Evolutionary conservation across 2,888 invertebrate genomes (phyloP).

Genomic region (Endotricha flammealis): DNA sequence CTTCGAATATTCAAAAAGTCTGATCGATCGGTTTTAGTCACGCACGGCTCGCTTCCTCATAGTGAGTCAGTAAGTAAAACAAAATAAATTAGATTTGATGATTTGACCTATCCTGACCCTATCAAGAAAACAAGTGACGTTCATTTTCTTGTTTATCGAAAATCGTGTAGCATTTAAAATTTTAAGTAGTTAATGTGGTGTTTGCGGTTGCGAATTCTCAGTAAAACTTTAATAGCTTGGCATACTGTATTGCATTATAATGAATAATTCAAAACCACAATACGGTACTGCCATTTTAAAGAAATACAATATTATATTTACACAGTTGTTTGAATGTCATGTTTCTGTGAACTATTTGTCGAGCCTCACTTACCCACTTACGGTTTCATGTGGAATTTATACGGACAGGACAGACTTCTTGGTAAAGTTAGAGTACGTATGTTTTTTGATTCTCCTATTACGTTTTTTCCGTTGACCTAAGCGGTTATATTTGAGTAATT

Average conservation of each 20-base stretch:
- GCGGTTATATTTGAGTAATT: too few species aligned
- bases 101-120: conserved; percentile 43
- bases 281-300: conserved; percentile 26
- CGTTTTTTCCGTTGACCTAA: too few species aligned
- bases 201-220: conserved; percentile 33
- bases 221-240: conserved; percentile 34
- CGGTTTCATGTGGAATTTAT: conserved; percentile 23
- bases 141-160: conserved; percentile 28
- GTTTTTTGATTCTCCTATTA: too few species aligned
- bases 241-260: conserved; percentile 38
- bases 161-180: conserved; percentile 17
- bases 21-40: conserved; percentile 39
- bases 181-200: conserved; percentile 21
- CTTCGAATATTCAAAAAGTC: conserved; percentile 27
- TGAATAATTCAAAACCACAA: conserved; percentile 45
- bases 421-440: too few species aligned
- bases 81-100: conserved; percentile 32
- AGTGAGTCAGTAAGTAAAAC: conserved; percentile 18
- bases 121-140: conserved; percentile 25
- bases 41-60: conserved; percentile 27
- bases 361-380: conserved; percentile 17
- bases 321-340: conserved; percentile 15
- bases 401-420: conserved; percentile 23
- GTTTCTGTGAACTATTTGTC: conserved; percentile 13
- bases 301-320: conserved; percentile 26